Evolutionary conservation across 1,140 invertebrate genomes (phyloP), one percentile per base, ranked within the genome.

Genomic region (Trachelipus rathkii): DNA sequence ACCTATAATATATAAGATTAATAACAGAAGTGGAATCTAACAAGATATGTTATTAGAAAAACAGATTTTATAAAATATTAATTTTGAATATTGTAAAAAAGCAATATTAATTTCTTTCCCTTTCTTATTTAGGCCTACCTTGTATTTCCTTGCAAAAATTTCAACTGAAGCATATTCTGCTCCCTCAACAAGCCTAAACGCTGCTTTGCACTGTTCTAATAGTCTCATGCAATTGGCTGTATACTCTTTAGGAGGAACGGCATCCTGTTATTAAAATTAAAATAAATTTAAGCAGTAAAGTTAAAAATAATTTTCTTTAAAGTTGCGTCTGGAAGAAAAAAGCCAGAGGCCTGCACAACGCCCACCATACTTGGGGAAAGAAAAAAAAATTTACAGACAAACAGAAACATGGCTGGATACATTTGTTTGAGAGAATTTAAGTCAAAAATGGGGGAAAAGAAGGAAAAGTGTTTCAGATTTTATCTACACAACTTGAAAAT

Each of bases 221-320:
- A 99, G 87, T 85, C 98, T 96, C 72, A 94, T 97, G 85, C 97
- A 99, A 0, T 95, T 94, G 0, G 93, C 95, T 10, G 97, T 99
- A 84, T 99, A 99, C 86, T 97, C 96, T 84, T 92, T 92, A 0
- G 92, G 90, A 7, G 91, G 91, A 10, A 99, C 95, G 86, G 94
- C 96, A 86, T 99, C 97, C 74, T 76, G 69, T 15, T 1, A 72
- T 23, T n/a, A 21, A 60, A 60, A 72, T 33, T 8, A 67, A 21
- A n/a, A 46, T 19, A 66, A 11, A 74, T 8, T 53, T 15, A 60
- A 1, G 13, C 21, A 19, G 2, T 60, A 43, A 4, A 13, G 19
- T 74, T 33, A 46, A n/a, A n/a, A n/a, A n/a, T 60, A 15, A 60
- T 66, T 23, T 23, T 53, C n/a, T n/a, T n/a, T n/a, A n/a, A n/a